Evolutionary conservation across 2,797 vertebrate genomes (phyloP), one percentile per base, ranked within the genome.

Genomic region (Setipinna tenuifilis): DNA sequence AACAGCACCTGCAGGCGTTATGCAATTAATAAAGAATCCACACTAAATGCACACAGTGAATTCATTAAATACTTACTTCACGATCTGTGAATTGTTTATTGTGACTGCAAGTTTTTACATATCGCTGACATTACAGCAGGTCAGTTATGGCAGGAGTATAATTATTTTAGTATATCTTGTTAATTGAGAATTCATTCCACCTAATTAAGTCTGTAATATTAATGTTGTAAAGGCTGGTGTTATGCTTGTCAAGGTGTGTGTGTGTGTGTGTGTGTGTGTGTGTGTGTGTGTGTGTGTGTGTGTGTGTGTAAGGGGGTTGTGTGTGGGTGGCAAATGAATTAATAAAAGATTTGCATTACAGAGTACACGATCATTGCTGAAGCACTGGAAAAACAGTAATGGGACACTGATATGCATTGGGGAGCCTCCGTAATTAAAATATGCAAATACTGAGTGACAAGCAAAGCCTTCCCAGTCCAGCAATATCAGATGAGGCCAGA

Each of bases 341-440:
- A 80, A 65, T 83, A 78, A 62, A 82, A 50, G 35, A 31, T 80
- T 75, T 46, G 71, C 65, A 78, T 82, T 25, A 41, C 61, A 71
- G 65, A 28, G 57, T 50, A 83, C 65, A 50, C 82, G 19, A 84
- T 83, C 82, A 84, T 83, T 80, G 58, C 81, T 1, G 16, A 35
- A 62, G 78, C 46, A 57, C 71, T 82, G 44, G 62, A 57, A 31
- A 85, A 85, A 86, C 58, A 21, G 68, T 75, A 84, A 57, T 87
- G 68, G 23, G 59, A 84, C 80, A 85, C 19, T 86, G 68, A 87
- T 44, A 83, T 89, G 83, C 62, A 83, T 21, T n/a, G 21, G 57
- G 28, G 35, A 12, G 48, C 35, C 41, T 35, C 81, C 81, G 86
- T 57, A 86, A 82, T 89, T 78, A 82, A 87, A 86, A 89, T 86